Evolutionary conservation across 1,140 invertebrate species (phyloP), one percentile per base, ranked within the genome.

Genomic region (Belonocnema kinseyi): DNA sequence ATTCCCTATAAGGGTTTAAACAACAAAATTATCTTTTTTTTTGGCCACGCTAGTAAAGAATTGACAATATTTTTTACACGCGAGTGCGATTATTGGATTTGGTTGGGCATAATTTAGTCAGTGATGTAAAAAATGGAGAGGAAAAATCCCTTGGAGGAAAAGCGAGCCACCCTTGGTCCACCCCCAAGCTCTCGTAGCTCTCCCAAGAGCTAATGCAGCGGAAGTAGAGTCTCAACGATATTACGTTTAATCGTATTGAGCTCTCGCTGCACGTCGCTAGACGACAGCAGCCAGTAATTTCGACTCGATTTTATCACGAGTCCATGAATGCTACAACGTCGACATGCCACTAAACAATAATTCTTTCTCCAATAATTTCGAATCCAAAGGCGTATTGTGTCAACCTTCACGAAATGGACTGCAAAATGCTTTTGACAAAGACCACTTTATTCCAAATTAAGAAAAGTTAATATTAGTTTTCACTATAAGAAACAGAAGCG

Each of bases 151-250:
- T 66, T 40, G 8, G 33, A 40, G 50, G 72, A 54, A 33, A 50
- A 56, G 33, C 19, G 76, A 52, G 54, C n/a, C 26, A 72, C 26
- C 10, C 61, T 53, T 70, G 19, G 53, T 56, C 19, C 54, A 19
- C 53, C 33, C 21, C 33, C 58, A 66, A 10, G 14, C 40, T 66
- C 33, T 66, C 33, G 26, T 66, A n/a, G 33, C 26, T 46, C 26
- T 40, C 40, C 26, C 26, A 26, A 11, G 70, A 77, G 76, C 80
- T 85, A 88, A 88, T 87, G 80, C 77, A 77, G 66, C 83, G 79
- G 85, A 89, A 88, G 84, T 87, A 82, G 81, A 87, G 79, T 84
- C 76, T 83, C 83, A 88, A 88, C 80, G 74, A 85, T 83, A 80
- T 89, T 89, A 87, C 58, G 76, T 78, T 76, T 87, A 86, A 90